Base-by-base conservation (phyloP, 2,113 vertebrate genomes). In the Istiophorus platypterus region DNA sequence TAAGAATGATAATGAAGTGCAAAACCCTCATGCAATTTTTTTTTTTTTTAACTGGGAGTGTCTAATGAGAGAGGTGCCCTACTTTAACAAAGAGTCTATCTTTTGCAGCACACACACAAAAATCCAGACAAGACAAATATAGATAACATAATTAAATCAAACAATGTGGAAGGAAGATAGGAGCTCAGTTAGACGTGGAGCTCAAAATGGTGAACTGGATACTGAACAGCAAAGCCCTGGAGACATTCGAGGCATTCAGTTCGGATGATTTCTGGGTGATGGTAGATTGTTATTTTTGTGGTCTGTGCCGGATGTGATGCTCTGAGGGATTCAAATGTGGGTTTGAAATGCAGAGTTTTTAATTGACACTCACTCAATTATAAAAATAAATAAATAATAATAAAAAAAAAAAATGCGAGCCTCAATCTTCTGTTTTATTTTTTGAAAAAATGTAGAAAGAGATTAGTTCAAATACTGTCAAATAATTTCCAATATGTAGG, bases 91-190 rank as follows among this genome's bases (percentile, higher is more conserved):
- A 90, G 86, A 89, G 66, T 75, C 75, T 80, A 71, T 88, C 85
- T 89, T 87, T 88, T 87, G 86, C 79, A 64, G 66, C 13, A n/a
- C 67, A 59, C 74, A 87, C 78, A 75, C 47, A 80, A 75, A 86
- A 92, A 91, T 85, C 42, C 78, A 88, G 86, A 89, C 82, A 91
- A 88, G 91, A 89, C 88, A 93, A 92, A 93, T 89, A 94, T 91
- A 91, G 87, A 93, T 84, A 90, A 89, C 85, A 89, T 89, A 90
- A 93, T 93, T 92, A 91, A 93, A 94, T 92, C 85, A 92, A 91
- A 87, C 83, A 91, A 80, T 74, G 78, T 77, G 62, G 77, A 74
- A 83, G 76, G 65, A 85, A 83, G 87, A 80, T 72, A 62, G 64
- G 56, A 86, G 65, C 77, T 69, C n/a, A 41, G 81, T 63, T 72